Base-by-base conservation (phyloP, 2,797 vertebrate species). In the Choloepus didactylus region DNA sequence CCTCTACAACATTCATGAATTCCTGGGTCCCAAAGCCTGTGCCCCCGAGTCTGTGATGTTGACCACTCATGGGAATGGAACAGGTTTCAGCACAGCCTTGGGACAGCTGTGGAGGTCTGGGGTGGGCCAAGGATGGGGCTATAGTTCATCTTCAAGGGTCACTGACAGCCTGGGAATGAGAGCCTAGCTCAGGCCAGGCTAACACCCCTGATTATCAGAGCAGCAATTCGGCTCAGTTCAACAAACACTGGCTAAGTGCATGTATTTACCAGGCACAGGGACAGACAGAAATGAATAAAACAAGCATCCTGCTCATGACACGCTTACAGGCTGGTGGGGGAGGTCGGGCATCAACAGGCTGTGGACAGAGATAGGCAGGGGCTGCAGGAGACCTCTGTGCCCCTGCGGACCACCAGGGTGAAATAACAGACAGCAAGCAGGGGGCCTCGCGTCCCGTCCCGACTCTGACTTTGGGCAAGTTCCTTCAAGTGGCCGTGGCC, bases 291-390 rank as follows among this genome's bases (percentile, higher is more conserved):
- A 23, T 0, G 18, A 86, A 31, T 16, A 23, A 46, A 31, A 54
- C 41, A 35, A 64, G 7, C 0, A 5, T 12, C 31, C n/a, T 27
- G 35, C 2, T 70, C 27, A 12, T 0, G 23, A 35, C 16, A 21
- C 31, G 62, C 25, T 56, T 31, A 23, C 14, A 35, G 44, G 49
- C 56, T 44, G 31, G 41, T 7, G 38, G 46, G 27, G n/a, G 77
- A 79, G 16, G 16, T 6, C 60, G 54, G 4, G 23, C 12, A 38
- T 6, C n/a, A 6, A 72, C 10, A 60, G 84, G 35, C 9, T 19
- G 16, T 6, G 2, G 11, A 27, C 41, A 51, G 18, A 25, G 25
- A 51, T 0, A 16, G 0, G 16, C 5, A 49, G 41, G 44, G 12
- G 25, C n/a, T 3, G 4, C 9, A 51, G 76, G 35, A 67, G 44